These are phyloP conservation scores for Danio aesculapii DNA, from an alignment of 2,797 vertebrate genomes.

Conservation along the genomic window DNA sequence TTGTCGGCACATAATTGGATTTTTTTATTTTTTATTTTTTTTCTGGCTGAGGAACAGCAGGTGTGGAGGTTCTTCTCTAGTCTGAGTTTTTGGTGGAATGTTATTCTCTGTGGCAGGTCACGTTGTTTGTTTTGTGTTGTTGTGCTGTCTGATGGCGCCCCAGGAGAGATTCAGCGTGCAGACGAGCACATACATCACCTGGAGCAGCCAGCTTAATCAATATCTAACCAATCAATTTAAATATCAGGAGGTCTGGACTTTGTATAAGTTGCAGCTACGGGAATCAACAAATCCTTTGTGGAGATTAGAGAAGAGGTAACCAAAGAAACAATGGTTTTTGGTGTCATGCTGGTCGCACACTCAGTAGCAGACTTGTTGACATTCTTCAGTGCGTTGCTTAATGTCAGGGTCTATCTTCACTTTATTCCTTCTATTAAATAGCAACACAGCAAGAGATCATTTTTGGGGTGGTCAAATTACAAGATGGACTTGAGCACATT, in stretches of 20 bases:
- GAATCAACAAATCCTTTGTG: slow-evolving; percentile 38
- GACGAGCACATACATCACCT: slow-evolving; percentile 42
- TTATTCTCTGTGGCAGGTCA: slow-evolving; percentile 36
- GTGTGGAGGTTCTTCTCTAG: slow-evolving; percentile 33
- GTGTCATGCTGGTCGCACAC: not conserved
- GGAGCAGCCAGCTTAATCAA: slow-evolving; percentile 46
- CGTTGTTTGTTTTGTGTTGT: slow-evolving; percentile 43
- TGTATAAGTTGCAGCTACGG: slow-evolving; percentile 27
- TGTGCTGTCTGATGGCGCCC: slow-evolving; percentile 28
- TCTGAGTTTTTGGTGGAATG: slow-evolving; percentile 43
- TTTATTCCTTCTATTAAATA: not conserved
- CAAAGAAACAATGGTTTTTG: not conserved
- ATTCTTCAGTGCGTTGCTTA: not conserved
- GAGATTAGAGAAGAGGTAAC: slow-evolving; percentile 11
- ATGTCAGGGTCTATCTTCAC: not conserved
- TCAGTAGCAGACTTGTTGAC: not conserved
- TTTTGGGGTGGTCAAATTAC: not conserved
- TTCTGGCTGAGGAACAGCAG: slow-evolving; percentile 45
- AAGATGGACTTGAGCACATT: not conserved
- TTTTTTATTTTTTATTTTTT: slow-evolving; percentile 42
- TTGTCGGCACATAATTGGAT: slow-evolving; percentile 51
- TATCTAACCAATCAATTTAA: slow-evolving; percentile 50
- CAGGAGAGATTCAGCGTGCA: not conserved
- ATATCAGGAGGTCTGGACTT: slow-evolving; percentile 48
- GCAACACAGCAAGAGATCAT: not conserved